A percentile compares a stretch with the other conserved stretches of the same genome.
phyloP scores from a whole-genome alignment of 1,140 invertebrate species.

The Acromyrmex echinatior region DNA sequence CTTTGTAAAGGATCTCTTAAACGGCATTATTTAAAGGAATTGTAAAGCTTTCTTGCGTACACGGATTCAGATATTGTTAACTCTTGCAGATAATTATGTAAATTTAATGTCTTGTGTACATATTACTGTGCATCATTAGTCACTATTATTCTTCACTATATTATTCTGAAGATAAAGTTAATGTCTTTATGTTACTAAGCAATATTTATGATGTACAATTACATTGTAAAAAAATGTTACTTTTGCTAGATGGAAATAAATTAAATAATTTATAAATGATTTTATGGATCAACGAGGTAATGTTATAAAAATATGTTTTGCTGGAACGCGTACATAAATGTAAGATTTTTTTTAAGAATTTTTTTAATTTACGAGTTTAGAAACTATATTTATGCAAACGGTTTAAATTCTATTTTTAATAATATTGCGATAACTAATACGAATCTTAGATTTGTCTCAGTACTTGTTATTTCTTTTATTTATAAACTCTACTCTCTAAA shows the following conservation, averaged over 20 bases:
- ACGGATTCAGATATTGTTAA: background rate
- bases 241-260: background rate
- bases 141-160: too few relatives aligned
- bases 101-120: background rate
- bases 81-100: background rate
- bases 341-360: too few relatives aligned
- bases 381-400: slow-evolving; percentile 21
- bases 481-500: background rate
- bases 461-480: background rate
- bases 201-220: background rate
- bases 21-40: background rate
- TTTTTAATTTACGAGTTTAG: slow-evolving; percentile 3
- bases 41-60: background rate
- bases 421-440: slow-evolving; percentile 7
- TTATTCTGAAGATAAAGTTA: background rate
- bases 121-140: background rate
- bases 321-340: background rate
- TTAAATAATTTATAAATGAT: background rate
- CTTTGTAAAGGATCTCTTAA: background rate
- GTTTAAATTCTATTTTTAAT: slow-evolving; percentile 4
- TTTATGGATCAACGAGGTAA: background rate
- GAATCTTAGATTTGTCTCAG: background rate
- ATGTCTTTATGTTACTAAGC: background rate
- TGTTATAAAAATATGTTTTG: background rate
- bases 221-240: background rate